Evolutionary conservation across 1,140 invertebrate species (phyloP), one percentile per base, ranked within the genome.

Genomic region (Anoplophora glabripennis): DNA sequence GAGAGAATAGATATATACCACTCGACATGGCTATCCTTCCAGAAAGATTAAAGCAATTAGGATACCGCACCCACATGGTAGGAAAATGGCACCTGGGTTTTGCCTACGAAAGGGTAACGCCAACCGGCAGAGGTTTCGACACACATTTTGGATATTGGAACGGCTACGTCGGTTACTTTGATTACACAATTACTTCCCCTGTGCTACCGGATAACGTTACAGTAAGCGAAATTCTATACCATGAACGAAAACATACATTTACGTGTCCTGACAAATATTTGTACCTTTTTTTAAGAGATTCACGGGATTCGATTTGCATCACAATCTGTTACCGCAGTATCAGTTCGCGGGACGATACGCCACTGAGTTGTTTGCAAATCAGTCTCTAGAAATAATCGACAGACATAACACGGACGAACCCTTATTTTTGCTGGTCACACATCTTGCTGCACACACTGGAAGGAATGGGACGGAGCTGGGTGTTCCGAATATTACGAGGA

Each of bases 51-150:
- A 85, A 85, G 69, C 78, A 85, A 15, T 72, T 84, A 0, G 92
- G 92, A 0, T 97, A 96, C 75, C 76, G 76, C 4, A 94, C 90
- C 0, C 87, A 92, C 73, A 81, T 90, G 35, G 82, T 96, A 17
- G 94, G 94, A n/a, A 96, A 97, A 77, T 95, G 93, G 93, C 92
- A 95, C 69, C 78, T 93, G 52, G 82, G 82, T 73, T 76, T 80
- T 34, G 64, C 58, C 4, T 63, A 66, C 48, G 65, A 57, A 40
- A 51, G 53, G 5, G 57, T 75, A 10, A 83, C 83, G 0, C 86
- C 86, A 1, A 78, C 78, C 0, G 62, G 73, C 49, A 76, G 84
- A 14, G 86, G 86, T 1, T 88, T 86, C 65, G 80, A 87, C 59
- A 76, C 77, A 0, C 85, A 86, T 69, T 82, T 80, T 61, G 86